Base-by-base conservation (phyloP, 2,888 invertebrate species). In the Phytoseiulus persimilis region DNA sequence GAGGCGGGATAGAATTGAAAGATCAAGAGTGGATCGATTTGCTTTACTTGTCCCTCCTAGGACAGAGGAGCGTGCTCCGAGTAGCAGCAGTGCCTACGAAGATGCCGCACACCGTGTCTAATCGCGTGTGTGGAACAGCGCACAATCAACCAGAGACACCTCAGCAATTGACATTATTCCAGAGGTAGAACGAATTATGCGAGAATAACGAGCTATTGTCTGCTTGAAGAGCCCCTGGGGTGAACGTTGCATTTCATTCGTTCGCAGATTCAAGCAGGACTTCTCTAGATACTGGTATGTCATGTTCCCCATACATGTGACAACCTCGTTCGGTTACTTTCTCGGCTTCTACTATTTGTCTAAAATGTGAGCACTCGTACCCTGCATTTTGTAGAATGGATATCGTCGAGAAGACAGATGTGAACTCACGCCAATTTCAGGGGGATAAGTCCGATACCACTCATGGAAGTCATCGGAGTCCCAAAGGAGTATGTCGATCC, bases 251-350 rank as follows among this genome's bases (percentile, higher is more conserved):
- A 3, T 39, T 39, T 39, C 39, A 9, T 39, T 39, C 39, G 39
- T 39, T 39, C 9, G 32, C 83, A 87, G 87, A 31, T 87, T 87
- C 87, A 87, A 87, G 33, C 28, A n/a, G 28, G 87, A 87, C 31
- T 87, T 87, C 33, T 11, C 33, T 23, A 33, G 87, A n/a, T 87
- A 87, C 33, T 87, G 87, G 87, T 87, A 87, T 32, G 87, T 87
- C 87, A 87, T 87, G 87, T 23, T 87, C 6, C 87, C 87, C 6
- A 31, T 87, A n/a, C 87, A 87, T 33, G 31, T 87, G 5, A 87
- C 87, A 0, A 87, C 87, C 28, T 87, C 87, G 32, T 32, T 33
- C 31, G 87, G 87, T 0, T 87, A 87, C 23, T 87, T 87, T 33
- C 32, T 87, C 33, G 28, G 87, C 31, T 87, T 87, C 33, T 87